Percentiles rank a stretch among this genome's conserved stretches.
Evolutionary conservation across 2,797 vertebrate species (phyloP).

Genomic region (Ctenochaetus hawaiiensis): DNA sequence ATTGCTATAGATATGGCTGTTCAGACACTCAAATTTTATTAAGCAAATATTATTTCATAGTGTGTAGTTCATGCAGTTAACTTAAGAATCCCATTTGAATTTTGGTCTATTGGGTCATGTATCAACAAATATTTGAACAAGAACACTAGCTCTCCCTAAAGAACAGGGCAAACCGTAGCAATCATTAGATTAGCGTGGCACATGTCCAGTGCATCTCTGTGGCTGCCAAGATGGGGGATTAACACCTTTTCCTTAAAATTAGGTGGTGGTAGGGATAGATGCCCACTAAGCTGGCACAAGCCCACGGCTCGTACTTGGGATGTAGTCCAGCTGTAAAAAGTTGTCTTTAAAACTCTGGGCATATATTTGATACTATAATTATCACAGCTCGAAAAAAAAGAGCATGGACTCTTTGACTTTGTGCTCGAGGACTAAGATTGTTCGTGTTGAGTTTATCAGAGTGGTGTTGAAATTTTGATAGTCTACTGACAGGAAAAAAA

Average conservation of each 20-base stretch:
- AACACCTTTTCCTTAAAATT: constrained; percentile 70
- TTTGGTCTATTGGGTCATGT: constrained; percentile 35
- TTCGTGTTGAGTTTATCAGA: constrained; percentile 8
- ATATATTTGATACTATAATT: constrained; percentile 27
- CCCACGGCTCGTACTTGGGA: constrained; percentile 34
- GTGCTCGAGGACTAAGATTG: constrained; percentile 4
- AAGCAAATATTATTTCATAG: constrained; percentile 35
- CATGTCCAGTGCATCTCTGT: constrained; percentile 51
- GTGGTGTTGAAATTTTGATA: background rate
- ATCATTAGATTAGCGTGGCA: constrained; percentile 57
- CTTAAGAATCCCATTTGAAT: constrained; percentile 33
- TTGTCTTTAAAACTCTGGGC: constrained; percentile 21
- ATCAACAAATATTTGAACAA: constrained; percentile 56
- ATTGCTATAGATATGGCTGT: constrained; percentile 16
- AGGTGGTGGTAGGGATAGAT: constrained; percentile 47
- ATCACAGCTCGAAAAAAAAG: constrained; percentile 17
- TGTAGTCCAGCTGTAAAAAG: constrained; percentile 41
- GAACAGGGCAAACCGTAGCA: constrained; percentile 45
- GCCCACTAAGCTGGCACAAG: constrained; percentile 56
- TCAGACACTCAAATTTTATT: constrained; percentile 27
- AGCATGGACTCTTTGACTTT: constrained; percentile 22
- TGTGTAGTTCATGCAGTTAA: constrained; percentile 7
- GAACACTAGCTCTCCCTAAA: constrained; percentile 48
- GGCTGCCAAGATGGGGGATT: constrained; percentile 70
- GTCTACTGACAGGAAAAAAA: background rate